These are phyloP conservation scores for Sceliomorpha sp. DNA, from an alignment of 2,888 invertebrate genomes.

Conservation along the genomic window DNA sequence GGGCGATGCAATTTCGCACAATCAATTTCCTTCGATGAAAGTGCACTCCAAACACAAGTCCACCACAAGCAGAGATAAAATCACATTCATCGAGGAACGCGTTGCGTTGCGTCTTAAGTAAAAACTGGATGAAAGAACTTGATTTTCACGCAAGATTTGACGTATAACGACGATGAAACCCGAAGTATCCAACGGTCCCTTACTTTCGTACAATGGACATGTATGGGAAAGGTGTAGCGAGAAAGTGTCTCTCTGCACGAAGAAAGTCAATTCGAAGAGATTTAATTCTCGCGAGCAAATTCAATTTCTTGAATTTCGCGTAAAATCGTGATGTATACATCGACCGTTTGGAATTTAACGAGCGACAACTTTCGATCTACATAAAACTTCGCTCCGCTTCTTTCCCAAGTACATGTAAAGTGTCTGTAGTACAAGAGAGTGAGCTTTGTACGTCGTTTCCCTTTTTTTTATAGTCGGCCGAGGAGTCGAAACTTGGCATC, in stretches of 20 bases:
- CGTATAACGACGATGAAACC: neutral
- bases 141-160: neutral
- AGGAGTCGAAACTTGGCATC: too few relatives aligned
- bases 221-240: neutral
- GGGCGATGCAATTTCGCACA: conserved; percentile 50
- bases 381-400: too few relatives aligned
- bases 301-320: conserved; percentile 23
- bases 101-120: neutral
- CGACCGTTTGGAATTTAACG: conserved; percentile 29
- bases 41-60: conserved; percentile 35
- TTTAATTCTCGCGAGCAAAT: conserved; percentile 27
- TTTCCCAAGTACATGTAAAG: too few relatives aligned
- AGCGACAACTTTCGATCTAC: conserved; percentile 32
- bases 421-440: too few relatives aligned
- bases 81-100: conserved; percentile 22
- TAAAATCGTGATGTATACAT: conserved; percentile 24
- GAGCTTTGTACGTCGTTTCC: too few relatives aligned
- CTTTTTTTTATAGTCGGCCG: too few relatives aligned
- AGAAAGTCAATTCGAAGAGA: neutral
- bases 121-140: neutral
- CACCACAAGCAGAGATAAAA: conserved; percentile 30
- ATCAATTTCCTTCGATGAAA: conserved; percentile 48
- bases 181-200: neutral
- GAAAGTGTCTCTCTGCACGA: neutral
- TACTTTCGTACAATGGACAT: neutral